These are phyloP conservation scores for Apodemus sylvaticus DNA, from an alignment of 2,113 vertebrate species.

Conservation along the genomic window DNA sequence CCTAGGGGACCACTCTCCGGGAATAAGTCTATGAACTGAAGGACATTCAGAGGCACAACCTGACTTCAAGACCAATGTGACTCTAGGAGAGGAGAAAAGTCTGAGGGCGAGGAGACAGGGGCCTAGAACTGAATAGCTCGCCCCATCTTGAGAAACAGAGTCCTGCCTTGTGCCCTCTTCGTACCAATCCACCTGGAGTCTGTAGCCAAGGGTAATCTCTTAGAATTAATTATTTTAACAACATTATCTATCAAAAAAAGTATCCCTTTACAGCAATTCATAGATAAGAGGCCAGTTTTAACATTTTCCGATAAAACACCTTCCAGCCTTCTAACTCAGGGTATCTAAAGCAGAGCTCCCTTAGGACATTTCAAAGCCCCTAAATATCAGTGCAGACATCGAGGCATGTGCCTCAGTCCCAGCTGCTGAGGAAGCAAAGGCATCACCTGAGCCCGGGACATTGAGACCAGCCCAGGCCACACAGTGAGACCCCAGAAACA, in stretches of 20 bases:
- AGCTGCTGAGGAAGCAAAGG: not conserved
- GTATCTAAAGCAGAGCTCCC: not conserved
- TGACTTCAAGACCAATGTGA: not conserved
- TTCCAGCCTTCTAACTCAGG: not conserved
- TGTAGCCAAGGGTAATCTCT: not conserved
- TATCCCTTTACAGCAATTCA: not conserved
- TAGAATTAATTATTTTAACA: not conserved
- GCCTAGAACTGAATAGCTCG: not conserved
- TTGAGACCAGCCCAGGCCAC: not conserved
- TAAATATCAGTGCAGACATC: not conserved
- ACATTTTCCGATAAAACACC: not conserved
- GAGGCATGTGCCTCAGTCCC: not conserved
- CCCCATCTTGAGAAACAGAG: not conserved
- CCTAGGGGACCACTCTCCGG: not conserved
- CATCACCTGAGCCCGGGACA: not conserved
- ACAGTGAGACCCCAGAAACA: not conserved
- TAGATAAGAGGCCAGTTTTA: not conserved
- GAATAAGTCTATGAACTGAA: not conserved
- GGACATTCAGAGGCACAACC: not conserved
- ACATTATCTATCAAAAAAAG: not conserved
- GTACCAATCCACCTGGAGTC: not conserved
- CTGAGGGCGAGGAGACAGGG: not conserved
- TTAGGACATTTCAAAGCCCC: conserved; percentile 7
- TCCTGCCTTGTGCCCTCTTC: not conserved
- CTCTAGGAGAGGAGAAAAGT: not conserved